Evolutionary conservation across 2,888 invertebrate species (phyloP), one percentile per base, ranked within the genome.

Genomic region (Rugalucina vietnamica): DNA sequence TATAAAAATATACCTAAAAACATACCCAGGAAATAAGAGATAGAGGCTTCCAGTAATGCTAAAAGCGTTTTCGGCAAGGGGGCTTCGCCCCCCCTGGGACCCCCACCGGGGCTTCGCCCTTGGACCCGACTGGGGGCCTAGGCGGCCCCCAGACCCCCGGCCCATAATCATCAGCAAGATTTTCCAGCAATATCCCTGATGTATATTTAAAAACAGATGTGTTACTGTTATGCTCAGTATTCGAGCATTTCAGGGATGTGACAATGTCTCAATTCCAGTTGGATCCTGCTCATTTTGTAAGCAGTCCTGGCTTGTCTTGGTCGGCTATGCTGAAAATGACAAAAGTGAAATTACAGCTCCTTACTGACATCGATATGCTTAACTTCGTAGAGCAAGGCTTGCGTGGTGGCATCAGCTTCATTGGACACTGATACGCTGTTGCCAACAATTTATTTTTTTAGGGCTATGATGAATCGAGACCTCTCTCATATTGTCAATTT

Each of bases 201-300:
- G 14, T 54, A 10, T 18, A n/a, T 5, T 54, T 54, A 18, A 18
- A 24, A 54, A 54, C 8, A 18, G 8, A 8, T 12, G 18, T 43
- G 43, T 43, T 43, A 43, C 43, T 92, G 24, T 86, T 93, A 36
- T 90, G 91, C 27, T 91, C 93, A 89, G 87, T 93, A 32, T 93
- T 94, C 86, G 91, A 94, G 83, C 90, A 81, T 36, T 93, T 93
- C 80, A 71, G 71, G 4, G 87, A 91, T 84, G 81, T 89, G 69
- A 87, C 92, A 21, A 74, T 73, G 69, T 34, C 78, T 37, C 24
- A 39, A 49, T 92, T 92, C 79, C 76, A 89, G 73, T 84, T 94
- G 43, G 93, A 93, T 84, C 91, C 91, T 18, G 72, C 78, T 36
- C 81, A 85, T 37, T 94, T 93, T 78, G 92, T 76, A 73, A 93